phyloP scores from a whole-genome alignment of 1,140 invertebrate species.

The Cyphomyrmex costatus region DNA sequence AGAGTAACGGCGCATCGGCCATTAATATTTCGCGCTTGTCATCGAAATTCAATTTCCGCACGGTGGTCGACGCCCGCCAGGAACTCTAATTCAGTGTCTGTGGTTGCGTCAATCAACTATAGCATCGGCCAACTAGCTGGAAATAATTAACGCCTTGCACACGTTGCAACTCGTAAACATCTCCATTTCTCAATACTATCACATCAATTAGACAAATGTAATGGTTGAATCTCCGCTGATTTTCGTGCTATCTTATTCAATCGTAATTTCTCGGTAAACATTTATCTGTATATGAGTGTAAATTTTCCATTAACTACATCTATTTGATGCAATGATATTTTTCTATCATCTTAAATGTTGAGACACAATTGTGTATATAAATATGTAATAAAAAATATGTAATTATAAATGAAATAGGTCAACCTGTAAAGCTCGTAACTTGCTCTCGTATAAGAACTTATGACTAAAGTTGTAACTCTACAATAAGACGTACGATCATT shows the following conservation, averaged over 20 bases:
- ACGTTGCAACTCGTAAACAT: constrained; percentile 44
- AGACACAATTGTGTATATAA: not conserved
- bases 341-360: not conserved
- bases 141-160: constrained; percentile 74
- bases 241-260: not conserved
- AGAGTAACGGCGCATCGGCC: constrained; percentile 44
- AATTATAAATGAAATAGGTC: not conserved
- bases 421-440: too few species aligned
- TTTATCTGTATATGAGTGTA: not conserved
- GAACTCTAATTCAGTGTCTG: constrained; percentile 76
- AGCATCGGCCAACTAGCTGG: constrained; percentile 68
- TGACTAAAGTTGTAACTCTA: too few species aligned
- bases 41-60: constrained; percentile 79
- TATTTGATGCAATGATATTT: not conserved
- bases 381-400: not conserved
- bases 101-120: constrained; percentile 76
- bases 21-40: constrained; percentile 78
- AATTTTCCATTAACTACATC: not conserved
- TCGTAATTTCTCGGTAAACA: not conserved
- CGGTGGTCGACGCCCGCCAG: constrained; percentile 51
- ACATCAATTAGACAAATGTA: not conserved
- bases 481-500: too few species aligned
- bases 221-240: not conserved
- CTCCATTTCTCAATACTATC: not conserved
- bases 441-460: too few species aligned